Evolutionary conservation across 1,140 invertebrate species (phyloP).

Genomic region (Drosophila tsacasi): DNA sequence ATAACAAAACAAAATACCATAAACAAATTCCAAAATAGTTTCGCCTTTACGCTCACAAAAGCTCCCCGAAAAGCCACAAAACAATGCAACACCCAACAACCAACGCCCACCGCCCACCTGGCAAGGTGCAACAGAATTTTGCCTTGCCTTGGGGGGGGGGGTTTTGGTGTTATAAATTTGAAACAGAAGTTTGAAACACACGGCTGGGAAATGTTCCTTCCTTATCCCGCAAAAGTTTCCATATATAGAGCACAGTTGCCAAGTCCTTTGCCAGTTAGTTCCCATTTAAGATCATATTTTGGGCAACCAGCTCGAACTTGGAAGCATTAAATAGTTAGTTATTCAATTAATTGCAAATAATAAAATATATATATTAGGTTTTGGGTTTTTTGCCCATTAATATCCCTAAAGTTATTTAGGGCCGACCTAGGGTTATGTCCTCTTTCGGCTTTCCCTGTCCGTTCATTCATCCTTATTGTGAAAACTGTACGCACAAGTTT

Average conservation of each 20-base stretch:
- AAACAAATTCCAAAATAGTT: slow-evolving; percentile 44
- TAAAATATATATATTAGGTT: neutral
- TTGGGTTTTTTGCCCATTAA: neutral
- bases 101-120: slow-evolving; percentile 17
- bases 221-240: slow-evolving; percentile 26
- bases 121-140: slow-evolving; percentile 27
- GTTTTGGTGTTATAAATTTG: slow-evolving; percentile 26
- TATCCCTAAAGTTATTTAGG: neutral
- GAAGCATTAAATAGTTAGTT: neutral
- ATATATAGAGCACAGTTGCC: neutral
- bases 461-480: slow-evolving; percentile 7
- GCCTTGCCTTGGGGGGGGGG: neutral
- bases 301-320: neutral
- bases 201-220: slow-evolving; percentile 24
- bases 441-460: neutral
- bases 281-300: slow-evolving; percentile 23
- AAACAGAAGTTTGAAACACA: slow-evolving; percentile 39
- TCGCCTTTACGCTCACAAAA: slow-evolving; percentile 37
- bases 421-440: neutral
- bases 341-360: neutral
- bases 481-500: slow-evolving; percentile 39
- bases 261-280: neutral
- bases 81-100: slow-evolving; percentile 33
- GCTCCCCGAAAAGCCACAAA: slow-evolving; percentile 37
- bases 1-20: slow-evolving; percentile 36